phyloP scores from a whole-genome alignment of 2,797 vertebrate genomes.

The Lepidocolaptes lacrymiger region DNA sequence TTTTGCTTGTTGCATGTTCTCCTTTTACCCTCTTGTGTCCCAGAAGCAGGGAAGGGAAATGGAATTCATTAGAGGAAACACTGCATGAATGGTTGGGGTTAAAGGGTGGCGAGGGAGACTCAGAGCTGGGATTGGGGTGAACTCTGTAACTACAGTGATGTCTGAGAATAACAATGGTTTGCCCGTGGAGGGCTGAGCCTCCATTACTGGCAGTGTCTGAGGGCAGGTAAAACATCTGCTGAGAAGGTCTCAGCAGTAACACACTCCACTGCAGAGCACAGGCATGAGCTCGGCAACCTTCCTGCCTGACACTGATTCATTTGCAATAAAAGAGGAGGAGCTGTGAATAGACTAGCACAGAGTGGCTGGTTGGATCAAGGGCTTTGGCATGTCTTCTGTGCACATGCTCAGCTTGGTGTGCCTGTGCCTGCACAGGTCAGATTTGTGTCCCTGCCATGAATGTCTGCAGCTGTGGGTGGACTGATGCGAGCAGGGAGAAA shows the following conservation, averaged over 20 bases:
- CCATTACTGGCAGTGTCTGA: not conserved
- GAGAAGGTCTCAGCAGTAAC: not conserved
- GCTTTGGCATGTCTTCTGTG: not conserved
- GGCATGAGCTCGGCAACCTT: not conserved
- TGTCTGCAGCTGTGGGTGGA: not conserved
- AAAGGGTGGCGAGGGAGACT: not conserved
- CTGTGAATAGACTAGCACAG: not conserved
- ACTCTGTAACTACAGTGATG: not conserved
- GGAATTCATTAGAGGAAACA: not conserved
- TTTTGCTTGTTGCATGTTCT: not conserved
- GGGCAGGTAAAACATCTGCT: not conserved
- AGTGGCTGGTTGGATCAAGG: not conserved
- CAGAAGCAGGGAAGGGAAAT: not conserved
- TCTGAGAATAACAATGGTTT: not conserved
- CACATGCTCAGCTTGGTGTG: accelerated
- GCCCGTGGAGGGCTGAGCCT: not conserved
- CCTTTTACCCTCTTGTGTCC: not conserved
- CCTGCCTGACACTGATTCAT: not conserved
- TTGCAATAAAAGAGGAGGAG: not conserved
- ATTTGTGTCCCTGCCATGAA: not conserved
- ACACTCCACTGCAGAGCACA: not conserved
- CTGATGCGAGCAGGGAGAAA: not conserved
- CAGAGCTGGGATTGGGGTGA: not conserved
- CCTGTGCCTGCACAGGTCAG: not conserved
- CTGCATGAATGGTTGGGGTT: not conserved